Evolutionary conservation across 2,113 vertebrate species (phyloP), one percentile per base, ranked within the genome.

Genomic region (Arvicanthis niloticus): DNA sequence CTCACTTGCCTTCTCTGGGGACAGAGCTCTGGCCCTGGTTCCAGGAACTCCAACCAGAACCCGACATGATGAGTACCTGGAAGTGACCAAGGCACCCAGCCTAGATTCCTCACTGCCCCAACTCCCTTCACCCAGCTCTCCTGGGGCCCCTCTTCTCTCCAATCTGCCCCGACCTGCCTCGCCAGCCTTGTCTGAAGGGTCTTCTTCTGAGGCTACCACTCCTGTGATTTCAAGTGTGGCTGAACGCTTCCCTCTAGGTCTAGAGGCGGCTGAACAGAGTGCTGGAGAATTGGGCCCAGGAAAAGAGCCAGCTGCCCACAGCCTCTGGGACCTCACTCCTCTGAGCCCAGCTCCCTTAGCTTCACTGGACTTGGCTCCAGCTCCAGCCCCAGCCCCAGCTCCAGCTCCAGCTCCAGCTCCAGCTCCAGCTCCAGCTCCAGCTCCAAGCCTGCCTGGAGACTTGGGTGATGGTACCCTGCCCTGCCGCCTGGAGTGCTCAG

Each of bases 1-100:
- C 94, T 99, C 99, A 82, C 99, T 99, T 37, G 98, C 99, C 86
- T 99, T 97, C 78, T 98, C 99, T 96, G 99, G 99, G 11, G 99
- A 99, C 91, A 98, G 98, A 92, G 98, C 99, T 26, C 98, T 98
- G 77, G 96, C 98, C 81, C 98, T 98, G 92, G 98, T 88, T 97
- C 98, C 37, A 67, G 98, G 97, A 97, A 95, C 91, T 97, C 98
- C 98, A 21, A 94, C 76, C 82, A 98, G 60, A 96, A 95, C 95
- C 98, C 98, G 7, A 80, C 99, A 99, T 96, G 99, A 99, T 40
- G 99, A 99, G 88, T 99, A 99, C 96, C 96, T 99, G 77, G 99
- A 99, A 97, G 99, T 99, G 58, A 99, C 99, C 37, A 98, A 99
- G 96, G 99, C 99, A 60, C 97, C 97, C 94, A 97, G 98, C 24